Conservation (phyloP, 1,140 invertebrate species). For the Drosophila mojavensis region DNA sequence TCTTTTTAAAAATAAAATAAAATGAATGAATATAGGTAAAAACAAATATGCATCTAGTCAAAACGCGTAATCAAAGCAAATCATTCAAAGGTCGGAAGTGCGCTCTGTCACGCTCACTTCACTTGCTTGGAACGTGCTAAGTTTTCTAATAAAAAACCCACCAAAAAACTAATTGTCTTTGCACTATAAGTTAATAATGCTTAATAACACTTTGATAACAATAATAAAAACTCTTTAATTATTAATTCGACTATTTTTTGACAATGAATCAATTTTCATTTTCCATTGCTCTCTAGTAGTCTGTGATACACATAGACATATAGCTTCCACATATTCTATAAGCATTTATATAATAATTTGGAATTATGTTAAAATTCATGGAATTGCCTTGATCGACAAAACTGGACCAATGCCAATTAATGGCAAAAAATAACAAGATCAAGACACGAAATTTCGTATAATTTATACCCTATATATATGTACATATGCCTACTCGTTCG, state of each 20-base stretch:
- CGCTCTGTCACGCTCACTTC: constrained; percentile 19
- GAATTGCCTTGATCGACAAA: constrained; percentile 12
- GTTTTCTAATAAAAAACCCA: not conserved
- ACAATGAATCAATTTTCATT: not conserved
- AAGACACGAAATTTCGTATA: not conserved
- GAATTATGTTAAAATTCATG: constrained; percentile 20
- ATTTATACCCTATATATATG: not conserved
- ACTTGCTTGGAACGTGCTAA: constrained; percentile 10
- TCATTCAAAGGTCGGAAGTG: constrained; percentile 22
- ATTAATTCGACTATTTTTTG: not conserved
- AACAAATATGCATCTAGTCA: too few relatives aligned
- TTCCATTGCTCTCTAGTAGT: not conserved
- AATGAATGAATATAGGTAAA: too few relatives aligned
- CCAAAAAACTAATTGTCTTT: too few relatives aligned
- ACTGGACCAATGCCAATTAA: constrained; percentile 31
- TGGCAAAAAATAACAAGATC: constrained; percentile 6
- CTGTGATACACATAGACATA: not conserved
- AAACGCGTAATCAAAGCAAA: constrained; percentile 1
- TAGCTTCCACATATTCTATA: too few relatives aligned
- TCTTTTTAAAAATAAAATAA: not conserved
- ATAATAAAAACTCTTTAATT: not conserved
- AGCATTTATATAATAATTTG: not conserved
- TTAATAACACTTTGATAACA: not conserved
- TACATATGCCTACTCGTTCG: not conserved
- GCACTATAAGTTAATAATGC: too few relatives aligned